Base-by-base conservation (phyloP, 2,113 vertebrate genomes). In the Sorex araneus region DNA sequence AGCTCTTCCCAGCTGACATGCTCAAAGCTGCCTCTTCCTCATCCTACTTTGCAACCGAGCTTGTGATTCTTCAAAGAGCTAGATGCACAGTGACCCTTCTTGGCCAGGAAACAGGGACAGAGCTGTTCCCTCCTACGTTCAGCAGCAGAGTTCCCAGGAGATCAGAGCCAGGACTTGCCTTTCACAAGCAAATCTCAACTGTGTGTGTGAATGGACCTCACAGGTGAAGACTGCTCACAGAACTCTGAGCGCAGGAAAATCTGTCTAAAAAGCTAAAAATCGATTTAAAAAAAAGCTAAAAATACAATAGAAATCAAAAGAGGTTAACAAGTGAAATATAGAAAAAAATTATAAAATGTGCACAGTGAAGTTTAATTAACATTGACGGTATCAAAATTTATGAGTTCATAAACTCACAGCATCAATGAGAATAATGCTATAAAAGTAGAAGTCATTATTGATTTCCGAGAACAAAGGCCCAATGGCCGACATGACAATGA, bases 271-370 rank as follows among this genome's bases (percentile, higher is more conserved):
- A 21, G 64, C 27, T 30, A 64, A 84, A 92, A 34, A 40, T 12
- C 60, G 19, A 64, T 64, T 28, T n/a, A n/a, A n/a, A 70, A 70
- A 71, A 74, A 64, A 71, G 43, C 43, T 43, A 64, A 84, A 92
- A 34, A 40, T 12, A 50, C 75, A 85, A 32, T 54, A 90, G n/a
- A 90, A 75, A 50, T 11, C 50, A 60, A 57, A 34, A 76, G 21
- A 87, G 27, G 27, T 27, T 60, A 84, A 50, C 73, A 66, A 15
- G 5, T 28, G 87, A 75, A 77, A 69, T 1, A 54, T 10, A 43
- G 28, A 64, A 79, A 83, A 76, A 71, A 45, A 27, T 70, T 82
- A 82, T 47, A 75, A 77, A 92, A 87, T 69, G 57, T 40, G 77
- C 69, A 57, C 18, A 23, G 23, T 74, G 43, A 6, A 18, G 25